phyloP scores from a whole-genome alignment of 1,140 invertebrate species.

The Nixonia krombeini region DNA sequence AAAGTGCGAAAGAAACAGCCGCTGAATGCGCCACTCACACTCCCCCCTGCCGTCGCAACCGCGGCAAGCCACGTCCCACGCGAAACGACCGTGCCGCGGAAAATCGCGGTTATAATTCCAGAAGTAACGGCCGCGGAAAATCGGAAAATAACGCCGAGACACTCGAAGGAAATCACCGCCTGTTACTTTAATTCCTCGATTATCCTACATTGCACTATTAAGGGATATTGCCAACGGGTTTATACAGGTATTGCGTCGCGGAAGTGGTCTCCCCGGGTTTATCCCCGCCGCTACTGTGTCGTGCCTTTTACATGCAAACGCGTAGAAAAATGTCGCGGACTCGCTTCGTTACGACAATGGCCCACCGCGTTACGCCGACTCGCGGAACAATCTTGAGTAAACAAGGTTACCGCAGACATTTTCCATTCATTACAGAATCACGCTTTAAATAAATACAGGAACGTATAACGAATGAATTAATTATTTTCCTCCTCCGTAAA shows the following conservation, averaged over 20 bases:
- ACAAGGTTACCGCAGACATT: too few relatives aligned
- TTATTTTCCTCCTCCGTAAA: too few relatives aligned
- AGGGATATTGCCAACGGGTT: slow-evolving; percentile 57
- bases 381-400: too few relatives aligned
- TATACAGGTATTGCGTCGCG: slow-evolving; percentile 37
- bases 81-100: slow-evolving; percentile 25
- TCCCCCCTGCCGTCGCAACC: slow-evolving; percentile 4
- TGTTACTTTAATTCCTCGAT: slow-evolving; percentile 69
- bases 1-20: slow-evolving; percentile 35
- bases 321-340: too few relatives aligned
- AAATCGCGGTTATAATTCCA: slow-evolving; percentile 54
- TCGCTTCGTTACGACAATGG: too few relatives aligned
- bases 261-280: slow-evolving; percentile 31
- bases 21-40: slow-evolving; percentile 9
- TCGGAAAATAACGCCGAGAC: slow-evolving; percentile 18
- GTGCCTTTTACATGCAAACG: neutral
- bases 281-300: slow-evolving; percentile 22
- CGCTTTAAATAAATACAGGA: too few relatives aligned
- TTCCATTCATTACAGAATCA: too few relatives aligned
- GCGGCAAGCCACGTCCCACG: slow-evolving; percentile 13
- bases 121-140: slow-evolving; percentile 25
- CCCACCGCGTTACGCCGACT: too few relatives aligned
- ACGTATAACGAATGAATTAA: too few relatives aligned
- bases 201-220: slow-evolving; percentile 66
- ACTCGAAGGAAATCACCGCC: slow-evolving; percentile 61